phyloP scores from a whole-genome alignment of 2,113 vertebrate genomes.

The Nothobranchius kuhntae region DNA sequence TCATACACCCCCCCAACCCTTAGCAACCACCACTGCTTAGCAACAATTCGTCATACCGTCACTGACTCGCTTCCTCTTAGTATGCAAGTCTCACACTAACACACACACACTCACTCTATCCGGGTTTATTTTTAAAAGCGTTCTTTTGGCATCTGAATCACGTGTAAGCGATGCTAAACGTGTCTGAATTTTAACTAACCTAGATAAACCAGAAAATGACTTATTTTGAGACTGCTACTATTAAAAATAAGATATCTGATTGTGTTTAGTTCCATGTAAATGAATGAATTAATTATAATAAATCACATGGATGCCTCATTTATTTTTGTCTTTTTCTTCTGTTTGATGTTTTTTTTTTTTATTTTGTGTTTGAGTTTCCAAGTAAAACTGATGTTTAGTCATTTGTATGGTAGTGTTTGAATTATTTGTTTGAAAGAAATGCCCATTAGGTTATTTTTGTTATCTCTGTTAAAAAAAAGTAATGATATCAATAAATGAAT shows the following conservation, averaged over 20 bases:
- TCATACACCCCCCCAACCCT: constrained; percentile 40
- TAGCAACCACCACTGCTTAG: constrained; percentile 79
- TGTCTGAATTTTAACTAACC: constrained; percentile 16
- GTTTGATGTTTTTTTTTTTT: too few relatives aligned
- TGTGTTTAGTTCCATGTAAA: constrained; percentile 1
- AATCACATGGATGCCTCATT: not conserved
- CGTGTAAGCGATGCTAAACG: constrained; percentile 36
- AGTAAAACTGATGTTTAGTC: too few relatives aligned
- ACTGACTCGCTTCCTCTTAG: constrained; percentile 64
- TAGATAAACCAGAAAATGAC: constrained; percentile 15
- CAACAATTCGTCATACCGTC: constrained; percentile 74
- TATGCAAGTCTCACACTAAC: constrained; percentile 71
- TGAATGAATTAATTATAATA: not conserved
- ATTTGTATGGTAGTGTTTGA: too few relatives aligned
- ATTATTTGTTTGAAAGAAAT: too few relatives aligned
- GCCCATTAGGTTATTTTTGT: too few relatives aligned
- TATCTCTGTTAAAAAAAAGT: too few relatives aligned
- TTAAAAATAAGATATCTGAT: not conserved
- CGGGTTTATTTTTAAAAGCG: constrained; percentile 55
- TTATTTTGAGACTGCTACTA: not conserved
- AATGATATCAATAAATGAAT: too few relatives aligned
- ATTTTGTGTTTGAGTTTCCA: too few relatives aligned
- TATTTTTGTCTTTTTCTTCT: too few relatives aligned
- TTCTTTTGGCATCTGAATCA: constrained; percentile 46
- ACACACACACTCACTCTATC: constrained; percentile 38